Evolutionary conservation across 2,888 invertebrate species (phyloP).

Genomic region (Lepidochrysops patricia): DNA sequence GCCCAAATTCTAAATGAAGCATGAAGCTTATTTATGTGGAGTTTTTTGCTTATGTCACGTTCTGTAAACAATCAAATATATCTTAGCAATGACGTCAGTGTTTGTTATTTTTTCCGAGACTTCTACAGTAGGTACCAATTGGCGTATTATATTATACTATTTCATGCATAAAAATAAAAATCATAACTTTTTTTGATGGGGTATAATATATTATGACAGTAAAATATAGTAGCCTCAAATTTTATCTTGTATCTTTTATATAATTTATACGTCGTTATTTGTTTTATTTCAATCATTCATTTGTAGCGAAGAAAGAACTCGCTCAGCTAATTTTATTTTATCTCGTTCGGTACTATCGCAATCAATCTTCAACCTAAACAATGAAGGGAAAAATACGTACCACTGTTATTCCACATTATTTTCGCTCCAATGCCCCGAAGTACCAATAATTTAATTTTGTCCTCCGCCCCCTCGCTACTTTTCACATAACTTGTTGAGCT

Average conservation of each 20-base stretch:
- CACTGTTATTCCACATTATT: neutral
- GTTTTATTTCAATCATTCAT: neutral
- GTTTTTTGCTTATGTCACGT: slow-evolving; percentile 1
- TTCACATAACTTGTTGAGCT: slow-evolving; percentile 1
- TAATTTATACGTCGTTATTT: too few species aligned
- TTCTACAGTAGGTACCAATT: neutral
- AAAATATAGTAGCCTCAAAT: too few species aligned
- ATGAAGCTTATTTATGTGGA: neutral
- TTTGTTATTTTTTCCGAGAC: slow-evolving; percentile 3
- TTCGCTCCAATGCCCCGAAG: slow-evolving; percentile 1
- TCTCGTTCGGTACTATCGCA: neutral
- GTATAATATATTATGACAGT: too few species aligned
- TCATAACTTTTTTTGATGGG: neutral
- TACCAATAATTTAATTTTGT: neutral
- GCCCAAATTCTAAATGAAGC: neutral
- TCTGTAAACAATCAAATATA: slow-evolving; percentile 14
- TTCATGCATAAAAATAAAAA: neutral
- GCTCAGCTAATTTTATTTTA: neutral
- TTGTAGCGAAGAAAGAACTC: neutral
- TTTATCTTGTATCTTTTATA: neutral
- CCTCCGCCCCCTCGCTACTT: neutral
- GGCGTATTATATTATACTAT: neutral
- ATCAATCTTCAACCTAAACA: neutral
- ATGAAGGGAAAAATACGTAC: neutral
- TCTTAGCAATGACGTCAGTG: slow-evolving; percentile 1